Evolutionary conservation across 2,888 invertebrate species (phyloP), one percentile per base, ranked within the genome.

Genomic region (Bugulina stolonifera): DNA sequence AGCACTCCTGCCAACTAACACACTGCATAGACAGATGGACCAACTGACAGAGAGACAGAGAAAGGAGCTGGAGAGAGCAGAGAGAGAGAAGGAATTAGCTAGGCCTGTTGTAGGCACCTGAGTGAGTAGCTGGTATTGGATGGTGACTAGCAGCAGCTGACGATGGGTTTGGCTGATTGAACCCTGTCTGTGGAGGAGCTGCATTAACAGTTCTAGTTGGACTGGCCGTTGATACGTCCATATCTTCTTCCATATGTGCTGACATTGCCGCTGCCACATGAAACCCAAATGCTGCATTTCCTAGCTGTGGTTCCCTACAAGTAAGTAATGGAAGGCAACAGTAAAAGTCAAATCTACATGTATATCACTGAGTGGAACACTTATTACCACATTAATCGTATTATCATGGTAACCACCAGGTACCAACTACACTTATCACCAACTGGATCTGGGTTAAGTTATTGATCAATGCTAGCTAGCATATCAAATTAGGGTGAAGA

Each of bases 211-310:
- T 64, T 14, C 10, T 27, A 10, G 27, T 32, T 2, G 64, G 64
- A 32, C 64, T 64, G 64, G 32, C 29, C 10, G 14, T 64, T 14
- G 29, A 64, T 32, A 64, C n/a, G 29, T 64, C 64, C 64, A 64
- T 64, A n/a, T 27, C 64, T 27, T 64, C 64, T n/a, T 64, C 64
- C 64, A 32, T 64, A n/a, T 64, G 27, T 3, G 64, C 29, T 2
- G 64, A 64, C 32, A 34, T 29, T 27, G 57, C 27, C 10, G 25
- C 64, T 25, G 64, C 64, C 64, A 64, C 64, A 32, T 64, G 22
- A 32, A 64, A 64, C 1, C 64, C 64, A 64, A 64, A 64, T 10
- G 64, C 34, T 18, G 64, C 64, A 64, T 64, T 64, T 64, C 64
- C 64, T 29, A 64, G 27, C 22, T 32, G 10, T 64, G 64, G 64